Evolutionary conservation across 2,797 vertebrate species (phyloP).

Genomic region (Rallus crepitans): DNA sequence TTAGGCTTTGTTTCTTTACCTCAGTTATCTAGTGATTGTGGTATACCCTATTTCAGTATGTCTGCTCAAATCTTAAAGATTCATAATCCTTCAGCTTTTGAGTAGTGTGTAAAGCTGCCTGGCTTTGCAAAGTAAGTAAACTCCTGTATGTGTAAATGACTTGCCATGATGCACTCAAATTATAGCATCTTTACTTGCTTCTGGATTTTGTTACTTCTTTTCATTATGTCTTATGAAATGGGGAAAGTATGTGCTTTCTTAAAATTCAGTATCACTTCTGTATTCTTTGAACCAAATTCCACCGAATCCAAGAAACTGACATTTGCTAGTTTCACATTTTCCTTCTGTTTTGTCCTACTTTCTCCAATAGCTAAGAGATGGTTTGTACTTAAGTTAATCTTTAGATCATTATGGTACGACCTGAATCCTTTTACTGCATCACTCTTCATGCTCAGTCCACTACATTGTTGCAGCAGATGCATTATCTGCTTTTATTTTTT

Average conservation of each 20-base stretch:
- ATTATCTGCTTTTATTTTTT: conserved; percentile 22
- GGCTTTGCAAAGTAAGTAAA: background rate
- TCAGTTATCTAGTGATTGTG: background rate
- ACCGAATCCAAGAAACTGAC: background rate
- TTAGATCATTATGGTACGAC: background rate
- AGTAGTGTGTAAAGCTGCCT: background rate
- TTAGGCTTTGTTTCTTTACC: background rate
- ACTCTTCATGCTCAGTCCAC: background rate
- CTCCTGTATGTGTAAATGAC: background rate
- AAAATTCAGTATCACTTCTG: conserved; percentile 30
- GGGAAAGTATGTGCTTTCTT: conserved; percentile 51
- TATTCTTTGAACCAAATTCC: conserved; percentile 16
- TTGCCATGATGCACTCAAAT: background rate
- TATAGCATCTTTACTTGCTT: background rate
- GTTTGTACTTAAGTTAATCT: conserved; percentile 17
- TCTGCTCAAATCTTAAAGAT: background rate
- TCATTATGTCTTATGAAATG: conserved; percentile 13
- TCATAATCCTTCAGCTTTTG: background rate
- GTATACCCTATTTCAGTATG: background rate
- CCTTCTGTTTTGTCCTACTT: conserved; percentile 8
- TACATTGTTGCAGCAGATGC: conserved; percentile 5
- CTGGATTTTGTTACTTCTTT: conserved; percentile 26
- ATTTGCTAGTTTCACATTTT: conserved; percentile 21
- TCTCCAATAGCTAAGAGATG: background rate
- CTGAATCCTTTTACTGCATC: conserved; percentile 1